Evolutionary conservation across 2,888 invertebrate genomes (phyloP), one percentile per base, ranked within the genome.

Genomic region (Nemurella pictetii): DNA sequence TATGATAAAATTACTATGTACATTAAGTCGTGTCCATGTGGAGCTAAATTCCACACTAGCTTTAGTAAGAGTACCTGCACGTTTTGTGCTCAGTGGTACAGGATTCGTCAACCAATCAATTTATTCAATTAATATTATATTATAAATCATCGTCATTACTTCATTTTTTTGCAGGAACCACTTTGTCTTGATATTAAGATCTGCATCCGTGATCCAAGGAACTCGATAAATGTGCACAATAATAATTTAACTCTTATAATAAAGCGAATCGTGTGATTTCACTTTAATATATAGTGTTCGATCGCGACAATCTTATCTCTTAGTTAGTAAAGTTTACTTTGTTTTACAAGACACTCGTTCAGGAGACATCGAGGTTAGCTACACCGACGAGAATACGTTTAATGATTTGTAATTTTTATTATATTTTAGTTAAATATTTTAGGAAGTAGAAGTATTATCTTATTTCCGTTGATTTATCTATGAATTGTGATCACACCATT

Each of bases 361-460:
- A 84, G 85, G 85, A 77, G 84, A 85, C 85, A 85, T 32, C 25
- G 84, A 74, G 74, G 81, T 84, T 83, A 28, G 75, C 82, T 82
- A 82, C 82, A 82, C 28, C 27, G 55, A 72, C 28, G 29, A 82
- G 72, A 82, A 82, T 82, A 82, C 82, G 82, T 72, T 55, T 29
- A 82, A 82, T 82, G 82, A 82, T 36, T 82, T 82, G 26, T 55
- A 55, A 55, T 72, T 82, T 82, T 80, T 35, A 30, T 55, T 15
- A 72, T 82, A 82, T 29, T 55, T 55, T 82, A 82, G 82, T 82
- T 82, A 82, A 82, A 82, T 78, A 78, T 30, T 80, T 82, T 36
- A 82, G 82, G 82, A 82, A 82, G 82, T 82, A 82, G 36, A 35
- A 55, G 32, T 73, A 73, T 73, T 73, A 73, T 25, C 73, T 75